A percentile compares a stretch with the other conserved stretches of the same genome.
Evolutionary conservation across 2,797 vertebrate species (phyloP).

Genomic region (Chaetophractus vellerosus): DNA sequence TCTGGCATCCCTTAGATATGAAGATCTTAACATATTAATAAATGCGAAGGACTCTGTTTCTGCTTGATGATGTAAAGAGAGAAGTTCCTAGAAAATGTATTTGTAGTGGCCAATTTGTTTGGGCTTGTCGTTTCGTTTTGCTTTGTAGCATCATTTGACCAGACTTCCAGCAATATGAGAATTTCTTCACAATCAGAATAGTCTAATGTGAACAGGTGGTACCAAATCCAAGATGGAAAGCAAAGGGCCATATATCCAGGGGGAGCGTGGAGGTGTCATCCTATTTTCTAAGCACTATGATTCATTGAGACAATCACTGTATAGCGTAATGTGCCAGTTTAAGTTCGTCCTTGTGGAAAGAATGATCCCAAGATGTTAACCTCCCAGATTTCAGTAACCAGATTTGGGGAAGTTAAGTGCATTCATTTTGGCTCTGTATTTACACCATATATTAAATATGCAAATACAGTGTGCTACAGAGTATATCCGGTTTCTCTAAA

Average conservation of each 20-base stretch:
- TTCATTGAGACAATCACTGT: not conserved
- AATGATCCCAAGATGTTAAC: not conserved
- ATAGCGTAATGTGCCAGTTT: not conserved
- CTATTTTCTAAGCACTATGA: not conserved
- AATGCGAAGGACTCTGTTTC: not conserved
- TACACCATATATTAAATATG: not conserved
- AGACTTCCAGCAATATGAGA: not conserved
- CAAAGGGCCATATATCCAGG: not conserved
- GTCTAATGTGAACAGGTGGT: not conserved
- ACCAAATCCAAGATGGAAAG: not conserved
- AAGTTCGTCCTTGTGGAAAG: not conserved
- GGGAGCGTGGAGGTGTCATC: accelerated
- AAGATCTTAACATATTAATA: not conserved
- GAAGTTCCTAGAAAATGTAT: not conserved
- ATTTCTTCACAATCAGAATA: not conserved
- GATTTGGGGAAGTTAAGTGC: not conserved
- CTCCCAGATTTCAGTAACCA: not conserved
- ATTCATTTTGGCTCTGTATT: not conserved
- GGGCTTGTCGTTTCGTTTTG: not conserved
- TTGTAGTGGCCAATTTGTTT: not conserved
- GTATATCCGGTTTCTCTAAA: not conserved
- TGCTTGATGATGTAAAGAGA: not conserved
- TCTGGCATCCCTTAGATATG: not conserved
- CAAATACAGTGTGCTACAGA: not conserved
- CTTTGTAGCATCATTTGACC: not conserved